Percentiles rank a stretch among this genome's conserved stretches.
Conservation (phyloP, 2,113 vertebrate genomes). For the Apeltes quadracus region DNA sequence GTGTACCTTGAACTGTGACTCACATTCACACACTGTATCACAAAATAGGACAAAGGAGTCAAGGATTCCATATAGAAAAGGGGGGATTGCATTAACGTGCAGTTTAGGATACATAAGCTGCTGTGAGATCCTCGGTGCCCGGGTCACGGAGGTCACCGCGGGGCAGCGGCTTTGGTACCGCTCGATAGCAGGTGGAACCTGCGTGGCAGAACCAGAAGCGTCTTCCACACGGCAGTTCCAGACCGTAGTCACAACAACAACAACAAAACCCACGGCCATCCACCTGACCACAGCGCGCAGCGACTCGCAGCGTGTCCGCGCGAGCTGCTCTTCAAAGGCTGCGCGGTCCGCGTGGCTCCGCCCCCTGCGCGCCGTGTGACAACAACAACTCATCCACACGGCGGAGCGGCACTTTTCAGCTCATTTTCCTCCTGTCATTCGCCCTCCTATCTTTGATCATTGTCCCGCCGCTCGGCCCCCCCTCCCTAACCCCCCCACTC, state of each 20-base stretch:
- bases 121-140: not conserved
- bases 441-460: constrained; percentile 93
- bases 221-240: not conserved
- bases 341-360: constrained; percentile 94
- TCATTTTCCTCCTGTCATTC: constrained; percentile 97
- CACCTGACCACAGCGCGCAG: no score
- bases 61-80: not conserved
- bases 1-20: constrained; percentile 20
- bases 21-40: not conserved
- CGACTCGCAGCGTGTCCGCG: no score
- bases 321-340: constrained; percentile 84
- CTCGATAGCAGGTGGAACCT: constrained; percentile 28
- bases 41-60: constrained; percentile 2
- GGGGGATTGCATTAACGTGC: not conserved
- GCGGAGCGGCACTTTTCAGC: constrained; percentile 92
- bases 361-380: constrained; percentile 94
- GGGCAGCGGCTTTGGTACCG: not conserved
- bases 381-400: constrained; percentile 97
- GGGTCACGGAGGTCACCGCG: not conserved
- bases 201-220: not conserved
- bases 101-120: not conserved
- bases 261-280: not conserved
- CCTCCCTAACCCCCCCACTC: constrained; percentile 56
- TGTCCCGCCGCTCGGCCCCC: constrained; percentile 86
- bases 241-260: not conserved